Percentiles rank a stretch among this genome's conserved stretches.
Conservation (phyloP, 1,140 invertebrate genomes). For the Heliconius melpomene region DNA sequence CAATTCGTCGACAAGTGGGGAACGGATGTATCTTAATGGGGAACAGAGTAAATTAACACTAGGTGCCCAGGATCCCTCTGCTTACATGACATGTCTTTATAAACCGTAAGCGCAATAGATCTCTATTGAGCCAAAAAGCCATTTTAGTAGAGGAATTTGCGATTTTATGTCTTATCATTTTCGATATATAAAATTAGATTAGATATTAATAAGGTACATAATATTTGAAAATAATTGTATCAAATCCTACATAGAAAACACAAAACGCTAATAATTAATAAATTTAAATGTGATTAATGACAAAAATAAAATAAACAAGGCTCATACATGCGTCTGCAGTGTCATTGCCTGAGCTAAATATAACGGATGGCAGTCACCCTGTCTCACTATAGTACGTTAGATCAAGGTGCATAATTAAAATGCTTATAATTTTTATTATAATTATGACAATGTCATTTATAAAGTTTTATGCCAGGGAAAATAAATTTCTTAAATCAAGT, state of each 20-base stretch:
- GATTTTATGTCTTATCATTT: background rate
- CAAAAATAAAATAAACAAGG: conserved; percentile 35
- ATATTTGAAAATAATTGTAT: background rate
- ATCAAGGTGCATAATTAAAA: conserved; percentile 26
- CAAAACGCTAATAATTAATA: background rate
- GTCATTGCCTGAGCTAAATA: conserved; percentile 51
- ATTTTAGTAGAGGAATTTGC: background rate
- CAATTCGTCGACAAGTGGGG: too few species aligned
- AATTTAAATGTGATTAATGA: conserved; percentile 32
- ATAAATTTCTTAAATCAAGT: too few species aligned
- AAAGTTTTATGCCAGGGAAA: too few species aligned
- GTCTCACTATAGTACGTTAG: conserved; percentile 17
- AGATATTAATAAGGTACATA: too few species aligned
- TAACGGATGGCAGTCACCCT: conserved; percentile 37
- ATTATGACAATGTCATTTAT: too few species aligned
- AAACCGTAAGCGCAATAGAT: too few species aligned
- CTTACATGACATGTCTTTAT: too few species aligned
- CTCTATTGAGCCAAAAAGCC: background rate
- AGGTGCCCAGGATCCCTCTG: too few species aligned
- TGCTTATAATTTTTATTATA: conserved; percentile 5
- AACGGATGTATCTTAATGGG: too few species aligned
- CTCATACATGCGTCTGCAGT: conserved; percentile 36
- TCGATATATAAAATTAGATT: background rate
- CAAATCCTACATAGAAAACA: background rate
- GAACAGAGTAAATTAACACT: too few species aligned